A percentile compares a stretch with the other conserved stretches of the same genome.
Evolutionary conservation across 2,888 invertebrate species (phyloP).

Genomic region (Nephrotoma flavescens): DNA sequence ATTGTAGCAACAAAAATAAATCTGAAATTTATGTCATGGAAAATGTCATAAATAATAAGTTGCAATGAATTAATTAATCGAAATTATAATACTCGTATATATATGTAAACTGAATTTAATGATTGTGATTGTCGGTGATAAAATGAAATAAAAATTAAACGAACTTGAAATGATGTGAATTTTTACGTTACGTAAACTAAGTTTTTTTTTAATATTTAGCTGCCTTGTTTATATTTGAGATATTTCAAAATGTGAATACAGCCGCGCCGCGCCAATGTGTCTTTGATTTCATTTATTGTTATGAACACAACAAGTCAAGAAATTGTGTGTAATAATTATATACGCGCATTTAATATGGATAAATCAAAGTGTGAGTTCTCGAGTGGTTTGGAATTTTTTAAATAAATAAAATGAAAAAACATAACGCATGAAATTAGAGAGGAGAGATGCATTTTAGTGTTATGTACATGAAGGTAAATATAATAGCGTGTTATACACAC

Average conservation of each 20-base stretch:
- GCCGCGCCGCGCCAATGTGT: neutral
- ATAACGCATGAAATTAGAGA: neutral
- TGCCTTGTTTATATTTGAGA: neutral
- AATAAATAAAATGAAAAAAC: neutral
- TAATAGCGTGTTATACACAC: neutral
- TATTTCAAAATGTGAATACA: neutral
- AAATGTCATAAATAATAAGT: neutral
- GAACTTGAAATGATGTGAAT: neutral
- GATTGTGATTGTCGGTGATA: neutral
- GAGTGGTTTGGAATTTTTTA: neutral
- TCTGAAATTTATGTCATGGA: neutral
- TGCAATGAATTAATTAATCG: neutral
- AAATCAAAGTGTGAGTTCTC: neutral
- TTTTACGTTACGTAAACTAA: neutral
- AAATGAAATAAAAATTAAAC: neutral
- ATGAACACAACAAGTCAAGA: neutral
- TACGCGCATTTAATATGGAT: neutral
- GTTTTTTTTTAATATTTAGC: neutral
- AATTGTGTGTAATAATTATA: neutral
- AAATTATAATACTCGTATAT: neutral
- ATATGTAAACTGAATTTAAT: neutral
- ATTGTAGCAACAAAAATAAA: neutral
- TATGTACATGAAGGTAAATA: neutral
- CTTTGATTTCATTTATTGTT: neutral
- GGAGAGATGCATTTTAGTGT: neutral